Percentiles rank a stretch among this genome's conserved stretches.
Evolutionary conservation across 2,797 vertebrate species (phyloP).

Genomic region (Pantherophis vulpinus): DNA sequence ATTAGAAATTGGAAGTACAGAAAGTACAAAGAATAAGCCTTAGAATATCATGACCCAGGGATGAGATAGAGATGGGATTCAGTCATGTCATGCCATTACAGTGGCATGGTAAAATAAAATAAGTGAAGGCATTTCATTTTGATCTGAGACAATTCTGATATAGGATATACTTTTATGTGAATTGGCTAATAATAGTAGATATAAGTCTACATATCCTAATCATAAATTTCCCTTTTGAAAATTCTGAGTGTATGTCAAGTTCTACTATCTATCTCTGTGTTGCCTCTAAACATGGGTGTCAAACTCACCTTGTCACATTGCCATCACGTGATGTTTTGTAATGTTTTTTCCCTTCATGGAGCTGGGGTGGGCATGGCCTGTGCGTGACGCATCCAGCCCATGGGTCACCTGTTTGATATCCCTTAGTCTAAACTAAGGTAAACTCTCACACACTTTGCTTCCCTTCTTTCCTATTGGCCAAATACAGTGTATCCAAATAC

Average conservation of each 20-base stretch:
- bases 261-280: not conserved
- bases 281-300: not conserved
- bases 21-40: not conserved
- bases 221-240: not conserved
- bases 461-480: not conserved
- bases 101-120: not conserved
- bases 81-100: not conserved
- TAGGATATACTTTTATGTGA: not conserved
- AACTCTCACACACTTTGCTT: not conserved
- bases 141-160: not conserved
- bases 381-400: no score
- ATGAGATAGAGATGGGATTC: not conserved
- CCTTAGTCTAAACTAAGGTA: not conserved
- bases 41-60: not conserved
- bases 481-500: not conserved
- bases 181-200: not conserved
- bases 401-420: no score
- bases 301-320: no score
- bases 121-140: not conserved
- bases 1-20: not conserved
- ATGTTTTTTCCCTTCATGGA: no score
- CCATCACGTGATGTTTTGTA: no score
- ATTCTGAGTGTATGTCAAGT: not conserved
- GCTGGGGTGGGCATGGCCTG: no score
- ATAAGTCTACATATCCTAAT: not conserved